phyloP scores from a whole-genome alignment of 2,888 invertebrate species.

The Plagodis dolabraria region DNA sequence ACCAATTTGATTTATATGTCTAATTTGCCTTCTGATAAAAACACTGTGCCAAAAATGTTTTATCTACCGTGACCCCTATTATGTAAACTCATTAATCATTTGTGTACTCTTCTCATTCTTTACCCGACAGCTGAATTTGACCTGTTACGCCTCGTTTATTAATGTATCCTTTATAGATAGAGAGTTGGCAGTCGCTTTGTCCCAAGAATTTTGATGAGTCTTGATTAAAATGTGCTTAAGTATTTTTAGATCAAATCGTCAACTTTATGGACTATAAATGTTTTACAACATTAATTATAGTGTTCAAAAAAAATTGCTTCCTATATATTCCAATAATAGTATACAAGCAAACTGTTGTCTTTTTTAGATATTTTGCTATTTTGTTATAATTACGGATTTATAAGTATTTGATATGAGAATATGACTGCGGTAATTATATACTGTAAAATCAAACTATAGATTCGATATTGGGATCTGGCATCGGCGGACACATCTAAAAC shows the following conservation, averaged over 20 bases:
- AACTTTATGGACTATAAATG: neutral
- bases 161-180: conserved; percentile 29
- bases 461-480: no score
- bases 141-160: conserved; percentile 55
- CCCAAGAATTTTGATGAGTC: neutral
- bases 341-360: no score
- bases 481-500: no score
- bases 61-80: conserved; percentile 52
- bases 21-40: neutral
- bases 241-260: neutral
- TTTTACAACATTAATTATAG: no score
- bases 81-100: conserved; percentile 71
- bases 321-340: no score
- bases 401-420: no score
- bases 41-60: conserved; percentile 39
- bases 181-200: conserved; percentile 3
- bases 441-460: no score
- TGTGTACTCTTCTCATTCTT: conserved; percentile 38
- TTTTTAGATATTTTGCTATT: no score
- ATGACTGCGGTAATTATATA: no score
- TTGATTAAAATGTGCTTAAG: neutral
- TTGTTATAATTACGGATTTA: no score
- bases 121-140: conserved; percentile 36
- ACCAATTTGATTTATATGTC: neutral
- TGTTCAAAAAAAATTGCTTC: no score